Evolutionary conservation across 2,113 vertebrate species (phyloP).

Genomic region (Tricholaema leucomelas): DNA sequence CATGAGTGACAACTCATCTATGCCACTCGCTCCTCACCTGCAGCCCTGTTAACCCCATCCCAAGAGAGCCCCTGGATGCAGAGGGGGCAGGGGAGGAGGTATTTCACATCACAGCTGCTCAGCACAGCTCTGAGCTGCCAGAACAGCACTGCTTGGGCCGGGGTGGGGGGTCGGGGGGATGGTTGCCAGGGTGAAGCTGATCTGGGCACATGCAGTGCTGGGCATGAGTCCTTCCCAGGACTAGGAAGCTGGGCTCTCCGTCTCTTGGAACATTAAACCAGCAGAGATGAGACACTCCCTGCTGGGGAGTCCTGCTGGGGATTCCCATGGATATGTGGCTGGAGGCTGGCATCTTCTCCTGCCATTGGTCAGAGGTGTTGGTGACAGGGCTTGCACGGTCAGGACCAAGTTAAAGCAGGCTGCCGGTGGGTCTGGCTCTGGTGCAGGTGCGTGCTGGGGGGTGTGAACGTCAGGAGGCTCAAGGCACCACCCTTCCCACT

Average conservation of each 20-base stretch:
- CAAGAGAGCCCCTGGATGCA: background rate
- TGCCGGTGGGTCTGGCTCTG: rapidly evolving
- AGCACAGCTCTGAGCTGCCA: background rate
- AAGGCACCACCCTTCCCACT: rapidly evolving
- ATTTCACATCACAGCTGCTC: background rate
- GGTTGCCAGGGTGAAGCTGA: background rate
- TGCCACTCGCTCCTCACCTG: rapidly evolving
- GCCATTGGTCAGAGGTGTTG: rapidly evolving
- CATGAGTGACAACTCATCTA: rapidly evolving
- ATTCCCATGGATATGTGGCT: rapidly evolving
- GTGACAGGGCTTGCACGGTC: rapidly evolving
- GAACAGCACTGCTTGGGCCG: rapidly evolving
- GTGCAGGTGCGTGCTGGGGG: background rate
- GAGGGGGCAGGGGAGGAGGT: rapidly evolving
- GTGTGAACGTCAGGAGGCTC: background rate
- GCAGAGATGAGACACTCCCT: background rate
- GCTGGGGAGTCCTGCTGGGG: background rate
- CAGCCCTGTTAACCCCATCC: background rate
- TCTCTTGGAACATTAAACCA: background rate
- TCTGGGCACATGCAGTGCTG: background rate
- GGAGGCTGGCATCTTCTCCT: background rate
- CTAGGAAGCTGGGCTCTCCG: background rate
- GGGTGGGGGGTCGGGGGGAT: background rate
- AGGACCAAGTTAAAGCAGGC: rapidly evolving
- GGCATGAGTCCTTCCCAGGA: background rate